Conservation (phyloP, 1,140 invertebrate genomes). For the Aphidius gifuensis region DNA sequence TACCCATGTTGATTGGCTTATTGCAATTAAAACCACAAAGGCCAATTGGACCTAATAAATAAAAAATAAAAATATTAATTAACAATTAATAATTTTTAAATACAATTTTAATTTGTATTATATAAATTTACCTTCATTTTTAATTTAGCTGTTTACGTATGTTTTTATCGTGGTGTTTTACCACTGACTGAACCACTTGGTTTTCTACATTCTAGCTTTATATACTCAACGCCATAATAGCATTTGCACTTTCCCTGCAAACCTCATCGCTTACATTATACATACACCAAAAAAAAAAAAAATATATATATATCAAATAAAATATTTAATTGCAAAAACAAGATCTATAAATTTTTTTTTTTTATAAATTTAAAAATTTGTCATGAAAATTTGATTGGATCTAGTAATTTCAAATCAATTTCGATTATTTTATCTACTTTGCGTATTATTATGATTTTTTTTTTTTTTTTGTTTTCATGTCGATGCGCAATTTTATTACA, state of each 20-base stretch:
- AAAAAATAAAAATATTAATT: neutral
- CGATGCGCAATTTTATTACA: neutral
- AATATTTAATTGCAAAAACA: constrained; percentile 3
- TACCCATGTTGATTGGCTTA: constrained; percentile 23
- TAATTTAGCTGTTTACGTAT: constrained; percentile 45
- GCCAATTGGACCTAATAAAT: constrained; percentile 36
- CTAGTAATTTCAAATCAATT: no score
- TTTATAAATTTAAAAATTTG: no score
- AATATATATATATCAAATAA: neutral
- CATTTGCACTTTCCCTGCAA: constrained; percentile 49
- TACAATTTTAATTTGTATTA: constrained; percentile 3
- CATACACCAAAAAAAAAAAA: neutral
- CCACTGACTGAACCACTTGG: constrained; percentile 52
- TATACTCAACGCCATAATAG: constrained; percentile 50
- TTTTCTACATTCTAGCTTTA: constrained; percentile 49
- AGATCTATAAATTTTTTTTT: neutral
- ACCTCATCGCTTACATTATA: constrained; percentile 43
- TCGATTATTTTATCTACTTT: no score
- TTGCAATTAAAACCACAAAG: constrained; percentile 35
- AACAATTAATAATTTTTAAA: neutral
- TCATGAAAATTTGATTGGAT: no score
- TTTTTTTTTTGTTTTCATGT: neutral
- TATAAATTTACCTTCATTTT: constrained; percentile 46
- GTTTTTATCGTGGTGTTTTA: constrained; percentile 47
- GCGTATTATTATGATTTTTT: no score